Base-by-base conservation (phyloP, 2,888 invertebrate species). In the Fragum sueziense region DNA sequence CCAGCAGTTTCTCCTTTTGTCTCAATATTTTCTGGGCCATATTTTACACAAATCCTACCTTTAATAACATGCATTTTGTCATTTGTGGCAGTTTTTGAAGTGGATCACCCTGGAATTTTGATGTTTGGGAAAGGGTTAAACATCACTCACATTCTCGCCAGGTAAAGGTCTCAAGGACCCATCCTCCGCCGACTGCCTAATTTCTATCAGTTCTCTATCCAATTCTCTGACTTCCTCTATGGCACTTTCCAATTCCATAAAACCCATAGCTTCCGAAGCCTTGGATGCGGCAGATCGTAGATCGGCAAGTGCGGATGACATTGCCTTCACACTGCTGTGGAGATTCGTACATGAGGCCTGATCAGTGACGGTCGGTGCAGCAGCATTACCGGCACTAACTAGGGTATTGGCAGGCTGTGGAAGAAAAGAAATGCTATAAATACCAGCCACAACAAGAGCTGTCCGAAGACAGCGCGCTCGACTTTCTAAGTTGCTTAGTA, bases 301-400 rank as follows among this genome's bases (percentile, higher is more conserved):
- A 74, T 97, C 96, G 0, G 95, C 95, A 65, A 96, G 94, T 1
- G 94, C 93, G 14, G 92, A 92, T 7, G 93, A 91, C 89, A 95
- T 92, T 72, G 95, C 95, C 90, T 97, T 96, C 54, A 96, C 95
- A 65, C 95, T 95, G 87, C 95, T 95, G 69, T 95, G 95, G 6
- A 98, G 94, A 87, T 96, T 96, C 85, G 96, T 95, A 4, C 96
- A 96, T 0, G 96, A 95, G 0, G 96, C 94, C 80, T 96, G 96
- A 91, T 97, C 97, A 0, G 94, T 94, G 0, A 98, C 95, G 0
- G 97, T 97, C 0, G 98, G 98, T 76, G 97, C 94, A 2, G 97
- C 96, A 0, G 96, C 96, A 85, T 97, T 95, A 0, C 97, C 95
- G 0, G 97, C 96, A 80, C 96, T 95, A 0, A 97, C 95, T 76